Evolutionary conservation across 2,113 vertebrate species (phyloP).

Genomic region (Leptobrachium ailaonicum): DNA sequence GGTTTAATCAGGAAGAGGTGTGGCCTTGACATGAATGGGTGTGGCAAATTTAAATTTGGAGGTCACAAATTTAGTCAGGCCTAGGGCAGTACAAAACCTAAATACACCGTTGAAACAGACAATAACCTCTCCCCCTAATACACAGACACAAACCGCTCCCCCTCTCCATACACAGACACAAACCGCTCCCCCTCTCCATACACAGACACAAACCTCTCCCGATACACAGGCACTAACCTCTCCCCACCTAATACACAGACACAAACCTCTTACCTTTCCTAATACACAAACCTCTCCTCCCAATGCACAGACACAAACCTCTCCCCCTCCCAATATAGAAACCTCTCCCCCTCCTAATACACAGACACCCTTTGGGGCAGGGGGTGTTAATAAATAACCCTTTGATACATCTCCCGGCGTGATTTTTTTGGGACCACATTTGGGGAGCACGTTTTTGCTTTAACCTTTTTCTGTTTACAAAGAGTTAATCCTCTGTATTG

Average conservation of each 20-base stretch:
- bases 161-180: background rate
- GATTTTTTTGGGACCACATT: too few relatives aligned
- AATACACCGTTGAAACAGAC: too few relatives aligned
- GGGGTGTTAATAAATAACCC: background rate
- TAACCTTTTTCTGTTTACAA: too few relatives aligned
- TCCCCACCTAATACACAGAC: slow-evolving; percentile 10
- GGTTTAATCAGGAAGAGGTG: too few relatives aligned
- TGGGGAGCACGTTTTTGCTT: too few relatives aligned
- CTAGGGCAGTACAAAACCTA: too few relatives aligned
- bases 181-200: background rate
- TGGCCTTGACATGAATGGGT: too few relatives aligned
- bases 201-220: background rate
- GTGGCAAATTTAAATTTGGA: too few relatives aligned
- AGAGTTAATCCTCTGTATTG: too few relatives aligned
- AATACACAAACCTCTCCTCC: background rate
- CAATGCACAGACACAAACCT: background rate
- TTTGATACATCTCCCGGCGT: too few relatives aligned
- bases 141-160: slow-evolving; percentile 5
- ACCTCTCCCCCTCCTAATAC: background rate
- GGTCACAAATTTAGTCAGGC: too few relatives aligned
- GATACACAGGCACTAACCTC: background rate
- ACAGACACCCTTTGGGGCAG: background rate
- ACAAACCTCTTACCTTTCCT: background rate
- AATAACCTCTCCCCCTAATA: background rate
- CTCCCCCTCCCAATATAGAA: background rate